Evolutionary conservation across 1,140 invertebrate species (phyloP), one percentile per base, ranked within the genome.

Genomic region (Drosophila kanapiae): DNA sequence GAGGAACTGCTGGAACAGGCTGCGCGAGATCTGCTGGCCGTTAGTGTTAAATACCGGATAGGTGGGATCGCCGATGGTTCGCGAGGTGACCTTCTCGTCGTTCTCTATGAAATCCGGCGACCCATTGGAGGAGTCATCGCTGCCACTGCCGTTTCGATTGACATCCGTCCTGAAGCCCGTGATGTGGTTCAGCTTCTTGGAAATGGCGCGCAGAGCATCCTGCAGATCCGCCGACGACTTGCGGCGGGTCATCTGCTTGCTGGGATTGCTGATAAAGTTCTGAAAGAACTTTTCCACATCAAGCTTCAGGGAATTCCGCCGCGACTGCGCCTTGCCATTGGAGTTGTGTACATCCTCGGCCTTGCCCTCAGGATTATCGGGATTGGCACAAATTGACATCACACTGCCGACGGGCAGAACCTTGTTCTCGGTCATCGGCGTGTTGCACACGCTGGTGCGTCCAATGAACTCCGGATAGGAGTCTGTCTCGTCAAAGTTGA

Each of bases 11-110:
- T 96, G 94, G 82, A 96, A 96, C 0, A 97, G 93, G 8, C 94
- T 94, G 60, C 95, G 94, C 0, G 96, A 97, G 43, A 96, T 95
- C 8, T 95, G 94, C 33, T 95, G 93, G 4, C 96, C 96, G 62
- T 97, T 95, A 42, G 93, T 94, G 78, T 95, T 95, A 80, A 97
- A 96, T 11, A 96, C 94, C 27, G 96, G 96, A 93, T 95, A 96
- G 53, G 93, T 94, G 18, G 96, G 96, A 93, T 97, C 96, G 33
- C 95, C 95, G 57, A 97, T 96, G 1, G 96, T 96, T 61, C 95
- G 95, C 14, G 82, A 85, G 27, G 81, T 78, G 16, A 58, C 60
- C 6, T 91, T 77, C 54, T 91, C 75, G 54, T 87, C 86, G 35
- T 92, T 90, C 70, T 94, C 93, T 8, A 93, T 92, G 8, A 67